A percentile compares a stretch with the other conserved stretches of the same genome.
These are phyloP conservation scores for Holocentrus rufus DNA, from an alignment of 2,797 vertebrate genomes.

Conservation along the genomic window DNA sequence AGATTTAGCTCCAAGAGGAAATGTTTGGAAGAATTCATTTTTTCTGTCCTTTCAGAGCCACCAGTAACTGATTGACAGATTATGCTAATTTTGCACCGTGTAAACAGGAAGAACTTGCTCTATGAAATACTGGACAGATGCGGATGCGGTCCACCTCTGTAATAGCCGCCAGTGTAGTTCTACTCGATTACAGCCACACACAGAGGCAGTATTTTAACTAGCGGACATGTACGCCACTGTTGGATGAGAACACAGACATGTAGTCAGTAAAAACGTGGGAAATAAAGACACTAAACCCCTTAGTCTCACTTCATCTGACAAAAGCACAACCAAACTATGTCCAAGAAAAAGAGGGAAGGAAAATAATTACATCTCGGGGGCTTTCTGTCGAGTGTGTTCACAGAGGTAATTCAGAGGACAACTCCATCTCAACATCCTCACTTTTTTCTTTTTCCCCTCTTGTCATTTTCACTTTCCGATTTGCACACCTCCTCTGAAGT, in stretches of 20 bases:
- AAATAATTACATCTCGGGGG: constrained; percentile 72
- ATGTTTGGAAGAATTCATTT: no score
- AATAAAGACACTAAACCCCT: constrained; percentile 62
- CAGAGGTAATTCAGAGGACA: constrained; percentile 69
- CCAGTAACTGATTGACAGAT: no score
- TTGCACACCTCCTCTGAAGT: constrained; percentile 47
- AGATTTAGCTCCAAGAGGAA: no score
- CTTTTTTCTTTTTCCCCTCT: constrained; percentile 2
- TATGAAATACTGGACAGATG: neutral
- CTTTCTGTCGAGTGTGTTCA: constrained; percentile 62
- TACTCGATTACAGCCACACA: neutral
- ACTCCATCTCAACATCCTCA: constrained; percentile 52
- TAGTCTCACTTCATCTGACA: constrained; percentile 60
- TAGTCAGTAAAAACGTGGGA: constrained; percentile 65
- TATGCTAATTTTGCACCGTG: no score
- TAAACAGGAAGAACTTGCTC: neutral
- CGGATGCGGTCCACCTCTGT: neutral
- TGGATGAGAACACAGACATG: constrained; percentile 40
- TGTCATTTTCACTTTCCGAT: neutral
- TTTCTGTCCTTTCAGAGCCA: no score
- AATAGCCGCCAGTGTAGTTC: neutral
- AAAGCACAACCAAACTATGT: constrained; percentile 51
- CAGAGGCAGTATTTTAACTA: neutral
- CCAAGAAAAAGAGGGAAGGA: constrained; percentile 73
- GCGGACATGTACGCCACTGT: constrained; percentile 1